Conservation (phyloP, 92 coral and sea anemone species). For the Umimayanthus chanpuru region DNA sequence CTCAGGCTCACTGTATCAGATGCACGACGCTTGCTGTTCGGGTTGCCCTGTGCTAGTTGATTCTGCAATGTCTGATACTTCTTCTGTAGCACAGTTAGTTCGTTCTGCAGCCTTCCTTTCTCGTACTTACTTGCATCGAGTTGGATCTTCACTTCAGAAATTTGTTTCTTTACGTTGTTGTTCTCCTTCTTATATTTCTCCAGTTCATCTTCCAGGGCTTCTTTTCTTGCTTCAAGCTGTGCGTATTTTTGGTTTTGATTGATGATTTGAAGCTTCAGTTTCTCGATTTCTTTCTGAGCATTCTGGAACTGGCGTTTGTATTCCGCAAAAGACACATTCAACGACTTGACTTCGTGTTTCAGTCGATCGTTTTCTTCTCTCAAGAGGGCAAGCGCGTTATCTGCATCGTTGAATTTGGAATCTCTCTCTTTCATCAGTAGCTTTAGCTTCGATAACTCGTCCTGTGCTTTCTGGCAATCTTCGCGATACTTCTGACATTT, state of each 20-base stretch:
- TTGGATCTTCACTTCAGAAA: slow-evolving; percentile 70
- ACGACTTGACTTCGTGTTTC: slow-evolving; percentile 65
- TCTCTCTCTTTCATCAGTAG: slow-evolving; percentile 71
- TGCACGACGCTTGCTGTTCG: slow-evolving; percentile 50
- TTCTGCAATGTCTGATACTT: slow-evolving; percentile 73
- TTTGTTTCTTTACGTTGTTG: slow-evolving; percentile 57
- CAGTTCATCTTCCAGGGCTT: slow-evolving; percentile 69
- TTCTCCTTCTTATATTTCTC: slow-evolving; percentile 65
- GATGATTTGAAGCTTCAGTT: slow-evolving; percentile 62
- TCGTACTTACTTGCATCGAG: slow-evolving; percentile 76
- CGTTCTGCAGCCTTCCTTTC: slow-evolving; percentile 71
- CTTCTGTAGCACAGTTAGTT: slow-evolving; percentile 67
- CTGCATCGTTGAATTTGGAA: slow-evolving; percentile 59
- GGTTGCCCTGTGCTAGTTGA: slow-evolving; percentile 64
- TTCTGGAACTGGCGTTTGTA: slow-evolving; percentile 66
- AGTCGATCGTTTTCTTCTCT: slow-evolving; percentile 74
- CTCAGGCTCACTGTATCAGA: slow-evolving; percentile 68
- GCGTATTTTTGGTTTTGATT: slow-evolving; percentile 65
- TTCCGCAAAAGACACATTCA: slow-evolving; percentile 67
- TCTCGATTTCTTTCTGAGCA: slow-evolving; percentile 75
- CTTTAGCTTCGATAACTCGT: slow-evolving; percentile 72
- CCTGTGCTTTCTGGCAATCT: slow-evolving; percentile 71
- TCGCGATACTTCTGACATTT: slow-evolving; percentile 73
- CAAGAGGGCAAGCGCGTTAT: slow-evolving; percentile 40
- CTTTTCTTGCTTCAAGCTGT: slow-evolving; percentile 75